Evolutionary conservation across 2,797 vertebrate species (phyloP).

Genomic region (Anomalospiza imberbis): DNA sequence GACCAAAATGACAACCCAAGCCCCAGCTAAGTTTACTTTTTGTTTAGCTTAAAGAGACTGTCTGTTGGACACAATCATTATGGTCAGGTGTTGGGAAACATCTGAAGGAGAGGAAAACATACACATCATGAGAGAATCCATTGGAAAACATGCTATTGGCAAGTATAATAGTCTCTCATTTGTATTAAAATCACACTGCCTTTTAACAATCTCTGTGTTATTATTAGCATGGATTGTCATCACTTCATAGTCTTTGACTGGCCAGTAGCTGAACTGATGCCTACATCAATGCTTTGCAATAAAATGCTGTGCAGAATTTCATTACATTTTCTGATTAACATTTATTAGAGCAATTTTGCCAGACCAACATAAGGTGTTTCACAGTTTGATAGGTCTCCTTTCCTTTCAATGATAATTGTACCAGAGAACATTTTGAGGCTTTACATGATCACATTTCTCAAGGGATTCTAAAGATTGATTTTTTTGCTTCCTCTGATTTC

Average conservation of each 20-base stretch:
- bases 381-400: conserved; percentile 22
- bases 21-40: not conserved
- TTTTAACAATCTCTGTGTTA: not conserved
- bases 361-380: not conserved
- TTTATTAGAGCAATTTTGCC: not conserved
- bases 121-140: not conserved
- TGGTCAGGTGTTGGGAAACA: not conserved
- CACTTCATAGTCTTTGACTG: not conserved
- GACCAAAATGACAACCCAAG: not conserved
- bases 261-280: not conserved
- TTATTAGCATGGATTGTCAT: not conserved
- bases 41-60: not conserved
- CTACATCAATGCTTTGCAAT: not conserved
- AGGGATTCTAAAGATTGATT: not conserved
- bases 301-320: not conserved
- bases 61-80: not conserved
- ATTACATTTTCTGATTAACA: conserved; percentile 12
- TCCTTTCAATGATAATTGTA: not conserved
- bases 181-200: not conserved
- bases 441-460: not conserved
- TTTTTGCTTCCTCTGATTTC: not conserved
- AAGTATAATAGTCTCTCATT: not conserved
- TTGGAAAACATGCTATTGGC: not conserved
- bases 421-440: not conserved
- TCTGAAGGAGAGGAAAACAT: not conserved